A percentile compares a stretch with the other conserved stretches of the same genome.
phyloP scores from a whole-genome alignment of 2,888 invertebrate species.

The Hyposoter dolosus region DNA sequence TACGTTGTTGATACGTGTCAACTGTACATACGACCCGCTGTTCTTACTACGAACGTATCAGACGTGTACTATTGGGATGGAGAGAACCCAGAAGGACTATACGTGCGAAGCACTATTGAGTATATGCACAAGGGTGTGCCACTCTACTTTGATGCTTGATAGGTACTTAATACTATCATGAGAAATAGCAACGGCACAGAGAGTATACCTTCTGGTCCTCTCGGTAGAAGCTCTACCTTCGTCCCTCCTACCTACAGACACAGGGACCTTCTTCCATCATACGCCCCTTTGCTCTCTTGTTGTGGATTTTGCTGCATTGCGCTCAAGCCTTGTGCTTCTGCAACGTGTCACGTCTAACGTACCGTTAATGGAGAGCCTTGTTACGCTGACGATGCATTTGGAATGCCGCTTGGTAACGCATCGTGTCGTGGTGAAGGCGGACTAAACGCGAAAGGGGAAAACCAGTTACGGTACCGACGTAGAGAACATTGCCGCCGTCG shows the following conservation, averaged over 20 bases:
- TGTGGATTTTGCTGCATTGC: conserved; percentile 76
- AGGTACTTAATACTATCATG: conserved; percentile 51
- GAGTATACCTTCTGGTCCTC: conserved; percentile 49
- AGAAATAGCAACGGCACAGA: conserved; percentile 29
- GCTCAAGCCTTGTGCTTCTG: conserved; percentile 43
- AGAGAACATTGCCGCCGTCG: conserved; percentile 36
- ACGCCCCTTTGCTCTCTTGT: conserved; percentile 73
- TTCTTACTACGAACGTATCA: conserved; percentile 43
- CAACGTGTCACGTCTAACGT: conserved; percentile 82
- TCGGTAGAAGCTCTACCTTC: conserved; percentile 25
- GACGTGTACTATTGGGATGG: conserved; percentile 35
- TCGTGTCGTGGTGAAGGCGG: conserved; percentile 59
- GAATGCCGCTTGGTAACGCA: conserved; percentile 72
- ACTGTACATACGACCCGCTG: conserved; percentile 30
- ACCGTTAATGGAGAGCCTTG: conserved; percentile 82
- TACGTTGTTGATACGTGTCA: conserved; percentile 45
- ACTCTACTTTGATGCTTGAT: conserved; percentile 51
- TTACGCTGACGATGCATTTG: conserved; percentile 75
- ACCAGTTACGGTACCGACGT: conserved; percentile 43
- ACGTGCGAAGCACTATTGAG: conserved; percentile 21
- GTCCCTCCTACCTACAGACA: conserved; percentile 28
- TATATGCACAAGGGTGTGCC: conserved; percentile 27
- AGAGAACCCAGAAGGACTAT: conserved; percentile 33
- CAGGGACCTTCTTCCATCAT: conserved; percentile 32
- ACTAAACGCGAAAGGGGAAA: conserved; percentile 40